Percentiles rank a stretch among this genome's conserved stretches.
These are phyloP conservation scores for Bicyclus anynana DNA, from an alignment of 1,140 invertebrate genomes.

Conservation along the genomic window DNA sequence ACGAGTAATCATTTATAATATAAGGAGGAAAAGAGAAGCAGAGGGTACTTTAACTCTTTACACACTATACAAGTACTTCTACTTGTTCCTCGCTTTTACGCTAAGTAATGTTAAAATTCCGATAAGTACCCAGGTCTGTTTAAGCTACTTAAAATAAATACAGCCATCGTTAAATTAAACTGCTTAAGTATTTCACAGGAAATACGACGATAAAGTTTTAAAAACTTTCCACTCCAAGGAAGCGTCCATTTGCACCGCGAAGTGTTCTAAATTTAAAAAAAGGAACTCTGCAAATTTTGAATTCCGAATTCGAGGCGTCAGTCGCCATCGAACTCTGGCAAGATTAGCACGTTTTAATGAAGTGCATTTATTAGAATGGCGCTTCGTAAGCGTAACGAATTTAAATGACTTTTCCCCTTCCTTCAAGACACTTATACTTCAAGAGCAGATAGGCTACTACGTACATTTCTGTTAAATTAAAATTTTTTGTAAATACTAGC, in stretches of 20 bases:
- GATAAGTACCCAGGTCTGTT: no score
- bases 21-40: no score
- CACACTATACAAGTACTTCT: no score
- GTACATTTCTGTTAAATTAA: no score
- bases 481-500: no score
- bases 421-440: neutral
- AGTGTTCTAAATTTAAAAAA: slow-evolving; percentile 16
- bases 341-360: slow-evolving; percentile 63
- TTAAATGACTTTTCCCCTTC: slow-evolving; percentile 40
- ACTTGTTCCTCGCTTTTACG: no score
- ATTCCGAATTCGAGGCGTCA: slow-evolving; percentile 48
- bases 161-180: neutral
- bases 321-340: slow-evolving; percentile 31
- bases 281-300: slow-evolving; percentile 49
- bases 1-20: no score
- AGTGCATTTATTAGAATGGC: slow-evolving; percentile 57
- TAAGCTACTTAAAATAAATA: neutral
- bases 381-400: slow-evolving; percentile 40
- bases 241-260: slow-evolving; percentile 1
- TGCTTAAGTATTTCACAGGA: neutral
- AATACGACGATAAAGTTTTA: neutral
- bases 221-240: neutral
- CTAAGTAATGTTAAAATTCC: no score
- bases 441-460: neutral
- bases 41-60: no score